Conservation (phyloP, 1,140 invertebrate species). For the Procambarus clarkii region DNA sequence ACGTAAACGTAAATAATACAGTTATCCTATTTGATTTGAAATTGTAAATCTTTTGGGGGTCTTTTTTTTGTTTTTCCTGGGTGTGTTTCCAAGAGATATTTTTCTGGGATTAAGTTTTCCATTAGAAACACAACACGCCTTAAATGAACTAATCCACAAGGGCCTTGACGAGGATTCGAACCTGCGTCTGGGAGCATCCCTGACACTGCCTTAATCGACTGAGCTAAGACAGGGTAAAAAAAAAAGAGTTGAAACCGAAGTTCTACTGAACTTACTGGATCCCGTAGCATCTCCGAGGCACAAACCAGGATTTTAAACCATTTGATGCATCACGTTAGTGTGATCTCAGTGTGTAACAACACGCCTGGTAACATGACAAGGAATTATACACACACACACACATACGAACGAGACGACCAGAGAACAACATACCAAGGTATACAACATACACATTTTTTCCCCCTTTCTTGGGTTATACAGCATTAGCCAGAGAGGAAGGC, state of each 20-base stretch:
- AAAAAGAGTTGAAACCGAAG: too few relatives aligned
- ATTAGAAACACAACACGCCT: conserved; percentile 54
- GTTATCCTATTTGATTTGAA: conserved; percentile 63
- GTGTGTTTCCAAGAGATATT: conserved; percentile 48
- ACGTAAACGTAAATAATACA: conserved; percentile 57
- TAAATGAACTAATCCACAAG: too few relatives aligned
- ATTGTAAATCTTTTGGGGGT: conserved; percentile 53
- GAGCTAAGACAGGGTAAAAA: too few relatives aligned
- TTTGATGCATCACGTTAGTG: too few relatives aligned
- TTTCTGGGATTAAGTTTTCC: conserved; percentile 57
- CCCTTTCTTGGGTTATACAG: neutral
- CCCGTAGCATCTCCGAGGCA: too few relatives aligned
- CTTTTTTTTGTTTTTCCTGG: neutral
- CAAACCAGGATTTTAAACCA: too few relatives aligned
- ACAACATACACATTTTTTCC: too few relatives aligned
- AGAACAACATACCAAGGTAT: conserved; percentile 60
- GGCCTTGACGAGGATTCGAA: too few relatives aligned
- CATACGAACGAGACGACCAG: conserved; percentile 44
- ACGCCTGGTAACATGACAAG: conserved; percentile 34
- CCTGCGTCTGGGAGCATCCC: too few relatives aligned
- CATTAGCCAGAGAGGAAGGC: neutral
- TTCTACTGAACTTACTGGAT: too few relatives aligned
- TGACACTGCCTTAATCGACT: too few relatives aligned
- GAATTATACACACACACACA: conserved; percentile 56
- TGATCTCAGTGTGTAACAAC: too few relatives aligned